Percentiles rank a stretch among this genome's conserved stretches.
Conservation (phyloP, 2,797 vertebrate genomes). For the Glyptemys insculpta region DNA sequence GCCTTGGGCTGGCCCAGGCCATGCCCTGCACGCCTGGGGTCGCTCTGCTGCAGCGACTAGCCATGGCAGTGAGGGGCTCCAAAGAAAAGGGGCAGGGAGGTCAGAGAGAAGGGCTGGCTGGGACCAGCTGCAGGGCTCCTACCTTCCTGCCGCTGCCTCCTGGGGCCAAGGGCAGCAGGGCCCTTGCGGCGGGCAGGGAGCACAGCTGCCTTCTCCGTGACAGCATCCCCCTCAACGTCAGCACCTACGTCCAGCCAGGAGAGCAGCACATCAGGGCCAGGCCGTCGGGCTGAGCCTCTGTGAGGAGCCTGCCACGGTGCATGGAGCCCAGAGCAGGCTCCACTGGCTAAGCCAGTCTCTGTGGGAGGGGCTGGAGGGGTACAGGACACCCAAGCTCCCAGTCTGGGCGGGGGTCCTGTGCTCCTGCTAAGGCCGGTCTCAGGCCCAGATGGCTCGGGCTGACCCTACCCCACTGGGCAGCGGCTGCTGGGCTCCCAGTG, state of each 20-base stretch:
- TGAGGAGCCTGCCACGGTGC: too few relatives aligned
- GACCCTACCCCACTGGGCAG: not conserved
- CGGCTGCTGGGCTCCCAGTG: too few relatives aligned
- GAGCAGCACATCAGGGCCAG: not conserved
- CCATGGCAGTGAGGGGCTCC: not conserved
- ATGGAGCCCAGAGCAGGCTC: not conserved
- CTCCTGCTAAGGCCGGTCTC: not conserved
- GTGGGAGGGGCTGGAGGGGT: not conserved
- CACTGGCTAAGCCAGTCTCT: not conserved
- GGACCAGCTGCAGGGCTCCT: not conserved
- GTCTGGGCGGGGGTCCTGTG: too few relatives aligned
- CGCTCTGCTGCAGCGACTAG: not conserved
- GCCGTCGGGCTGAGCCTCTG: too few relatives aligned
- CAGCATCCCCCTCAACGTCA: not conserved
- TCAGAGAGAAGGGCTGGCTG: not conserved
- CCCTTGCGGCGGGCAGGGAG: not conserved
- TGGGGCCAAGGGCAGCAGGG: not conserved
- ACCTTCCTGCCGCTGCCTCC: constrained; percentile 31
- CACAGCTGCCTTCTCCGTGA: not conserved
- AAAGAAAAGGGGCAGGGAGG: not conserved
- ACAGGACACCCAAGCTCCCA: not conserved
- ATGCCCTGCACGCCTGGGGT: too few relatives aligned
- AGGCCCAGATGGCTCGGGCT: not conserved
- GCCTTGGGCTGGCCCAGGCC: too few relatives aligned
- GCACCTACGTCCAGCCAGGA: not conserved